Base-by-base conservation (phyloP, 1,140 invertebrate species). In the Lepidurus apus region DNA sequence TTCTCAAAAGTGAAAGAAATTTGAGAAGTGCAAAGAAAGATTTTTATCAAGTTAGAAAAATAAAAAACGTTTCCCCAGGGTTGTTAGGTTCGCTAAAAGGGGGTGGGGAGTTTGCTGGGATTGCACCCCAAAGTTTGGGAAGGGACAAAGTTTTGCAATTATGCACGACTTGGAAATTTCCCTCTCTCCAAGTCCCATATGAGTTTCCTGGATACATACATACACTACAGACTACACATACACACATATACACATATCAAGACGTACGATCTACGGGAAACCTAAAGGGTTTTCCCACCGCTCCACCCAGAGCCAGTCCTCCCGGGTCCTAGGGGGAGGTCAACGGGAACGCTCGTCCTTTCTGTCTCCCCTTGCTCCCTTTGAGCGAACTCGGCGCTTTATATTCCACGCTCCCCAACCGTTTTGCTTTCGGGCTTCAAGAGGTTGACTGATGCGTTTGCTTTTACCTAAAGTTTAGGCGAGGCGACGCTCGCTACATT, bases 351-450 rank as follows among this genome's bases (percentile, higher is more conserved):
- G 34, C 3, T 34, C 34, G n/a, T n/a, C n/a, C n/a, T 3, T 34
- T 34, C 34, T 34, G 34, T 34, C 34, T 34, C 34, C 34, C 34
- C 34, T 34, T 34, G 4, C 34, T 34, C 34, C 34, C 34, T 34
- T 34, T 34, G 34, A 34, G 34, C 0, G 34, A 34, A 34, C 34
- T 2, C 34, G 34, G 34, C 34, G 34, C 34, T 34, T 34, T 34
- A 34, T 34, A 3, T 34, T 34, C 34, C 34, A 34, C 34, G 34
- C n/a, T 21, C 13, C 13, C 53, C 21, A n/a, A 11, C 6, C 53
- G 53, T 65, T 65, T 65, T 9, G 53, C 53, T 65, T 65, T 21
- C 53, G 53, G 53, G 53, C 17, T 65, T 65, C n/a, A 21, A 65
- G 21, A 7, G 53, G 17, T 65, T 65, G 53, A 65, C 53, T 65